A percentile compares a stretch with the other conserved stretches of the same genome.
phyloP scores from a whole-genome alignment of 2,888 invertebrate species.

The Parapristionchus giblindavisi region DNA sequence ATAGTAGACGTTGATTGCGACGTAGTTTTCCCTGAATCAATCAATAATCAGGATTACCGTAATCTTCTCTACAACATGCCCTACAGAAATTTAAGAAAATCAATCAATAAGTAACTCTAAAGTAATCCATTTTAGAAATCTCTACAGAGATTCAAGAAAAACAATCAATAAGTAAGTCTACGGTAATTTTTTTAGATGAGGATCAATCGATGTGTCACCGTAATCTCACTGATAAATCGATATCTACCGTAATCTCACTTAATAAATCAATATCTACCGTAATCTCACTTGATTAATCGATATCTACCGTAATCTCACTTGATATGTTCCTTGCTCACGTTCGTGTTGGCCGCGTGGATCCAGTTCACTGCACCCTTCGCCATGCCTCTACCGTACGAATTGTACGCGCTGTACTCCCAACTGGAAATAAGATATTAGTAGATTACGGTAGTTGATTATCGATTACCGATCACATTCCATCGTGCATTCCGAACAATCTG shows the following conservation, averaged over 20 bases:
- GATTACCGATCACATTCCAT: conserved; percentile 49
- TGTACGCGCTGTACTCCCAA: conserved; percentile 59
- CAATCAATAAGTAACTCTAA: no score
- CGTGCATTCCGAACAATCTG: conserved; percentile 47
- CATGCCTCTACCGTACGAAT: conserved; percentile 60
- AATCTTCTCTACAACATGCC: no score
- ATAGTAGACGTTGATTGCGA: conserved; percentile 61
- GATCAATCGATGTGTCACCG: no score
- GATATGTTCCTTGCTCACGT: conserved; percentile 47
- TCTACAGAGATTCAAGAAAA: no score
- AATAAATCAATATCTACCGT: no score
- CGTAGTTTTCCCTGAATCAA: conserved; percentile 50
- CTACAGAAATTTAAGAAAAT: no score
- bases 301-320: conserved; percentile 32
- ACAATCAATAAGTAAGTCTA: no score
- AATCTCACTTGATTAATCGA: neutral
- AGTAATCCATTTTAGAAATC: no score
- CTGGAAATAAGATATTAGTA: conserved; percentile 24
- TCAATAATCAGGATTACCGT: neutral
- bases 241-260: no score
- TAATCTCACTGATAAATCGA: no score
- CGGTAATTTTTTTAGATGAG: no score
- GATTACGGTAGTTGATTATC: no score
- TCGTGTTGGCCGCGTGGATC: conserved; percentile 46
- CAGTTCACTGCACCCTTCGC: conserved; percentile 53